Base-by-base conservation (phyloP, 2,113 vertebrate genomes). In the Macquaria ambigua region DNA sequence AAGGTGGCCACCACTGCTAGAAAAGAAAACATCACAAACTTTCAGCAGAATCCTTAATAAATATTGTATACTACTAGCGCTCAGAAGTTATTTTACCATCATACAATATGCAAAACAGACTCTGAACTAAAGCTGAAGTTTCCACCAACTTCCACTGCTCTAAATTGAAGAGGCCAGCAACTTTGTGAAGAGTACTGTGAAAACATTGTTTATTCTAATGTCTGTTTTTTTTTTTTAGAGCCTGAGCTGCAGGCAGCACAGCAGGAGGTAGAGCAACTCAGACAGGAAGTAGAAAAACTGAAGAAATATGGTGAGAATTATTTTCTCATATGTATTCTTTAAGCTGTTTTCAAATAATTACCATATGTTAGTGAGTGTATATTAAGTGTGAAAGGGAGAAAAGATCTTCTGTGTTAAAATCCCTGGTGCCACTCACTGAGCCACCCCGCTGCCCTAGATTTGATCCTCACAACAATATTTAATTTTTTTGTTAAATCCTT, bases 221-320 rank as follows among this genome's bases (percentile, higher is more conserved):
- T 78, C 10, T 80, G 23, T 86, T 28, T 74, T 21, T 90, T 70
- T 75, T 16, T 89, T 90, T 68, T 78, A 97, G 96, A 95, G 67
- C 89, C 90, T 37, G 90, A 93, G 77, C 86, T 95, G 23, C 87
- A 94, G 37, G 92, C 93, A 25, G 92, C 93, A 50, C 93, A 94
- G 68, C 85, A 92, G 82, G 94, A 94, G 62, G 91, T 95, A 12
- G 92, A 95, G 43, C 86, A 88, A 67, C 43, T 86, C 46, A 92
- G 86, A 74, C 92, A 93, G 77, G 93, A 93, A 81, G 85, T 95
- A 70, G 88, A 88, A 11, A 91, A 93, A 56, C 48, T 95, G 67
- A 93, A 93, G 91, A 94, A 95, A 64, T 90, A 76, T 23, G 94
- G 95, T 95, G 56, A 94, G 94, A 71, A 55, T 74, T n/a, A 2